Conservation (phyloP, 2,888 invertebrate genomes). For the Ophioninae sp. region DNA sequence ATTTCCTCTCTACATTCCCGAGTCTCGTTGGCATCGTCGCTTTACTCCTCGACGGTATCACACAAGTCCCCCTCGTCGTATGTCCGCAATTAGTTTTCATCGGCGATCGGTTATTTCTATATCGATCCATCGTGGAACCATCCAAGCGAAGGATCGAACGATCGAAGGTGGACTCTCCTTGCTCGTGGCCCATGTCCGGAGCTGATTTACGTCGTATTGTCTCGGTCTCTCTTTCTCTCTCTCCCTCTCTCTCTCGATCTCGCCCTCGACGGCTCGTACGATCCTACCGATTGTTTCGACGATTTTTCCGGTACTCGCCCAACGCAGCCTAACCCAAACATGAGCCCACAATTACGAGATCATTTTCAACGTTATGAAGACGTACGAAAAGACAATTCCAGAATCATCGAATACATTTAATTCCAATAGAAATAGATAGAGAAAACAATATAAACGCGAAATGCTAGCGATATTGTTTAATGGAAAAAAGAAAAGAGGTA, state of each 20-base stretch:
- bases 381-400: too few relatives aligned
- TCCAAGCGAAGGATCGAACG: constrained; percentile 27
- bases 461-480: too few relatives aligned
- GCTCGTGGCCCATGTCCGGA: constrained; percentile 24
- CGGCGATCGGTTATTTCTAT: constrained; percentile 32
- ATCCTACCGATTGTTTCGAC: constrained; percentile 15
- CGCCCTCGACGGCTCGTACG: constrained; percentile 3
- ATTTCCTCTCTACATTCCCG: constrained; percentile 38
- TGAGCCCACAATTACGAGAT: too few relatives aligned
- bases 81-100: constrained; percentile 42
- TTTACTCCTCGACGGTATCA: constrained; percentile 13
- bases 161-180: constrained; percentile 30
- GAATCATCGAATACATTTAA: too few relatives aligned
- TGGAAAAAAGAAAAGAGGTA: too few relatives aligned
- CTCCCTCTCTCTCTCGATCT: not conserved
- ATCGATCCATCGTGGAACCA: constrained; percentile 13
- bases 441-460: not conserved
- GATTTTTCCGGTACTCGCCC: constrained; percentile 13
- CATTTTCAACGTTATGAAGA: too few relatives aligned
- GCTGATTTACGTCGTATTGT: constrained; percentile 45
- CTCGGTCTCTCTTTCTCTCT: constrained; percentile 17
- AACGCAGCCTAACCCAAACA: constrained; percentile 5
- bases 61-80: constrained; percentile 11
- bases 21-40: constrained; percentile 1
- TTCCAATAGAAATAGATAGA: not conserved